These are phyloP conservation scores for Leptodirus hochenwartii DNA, from an alignment of 2,888 invertebrate genomes.

Conservation along the genomic window DNA sequence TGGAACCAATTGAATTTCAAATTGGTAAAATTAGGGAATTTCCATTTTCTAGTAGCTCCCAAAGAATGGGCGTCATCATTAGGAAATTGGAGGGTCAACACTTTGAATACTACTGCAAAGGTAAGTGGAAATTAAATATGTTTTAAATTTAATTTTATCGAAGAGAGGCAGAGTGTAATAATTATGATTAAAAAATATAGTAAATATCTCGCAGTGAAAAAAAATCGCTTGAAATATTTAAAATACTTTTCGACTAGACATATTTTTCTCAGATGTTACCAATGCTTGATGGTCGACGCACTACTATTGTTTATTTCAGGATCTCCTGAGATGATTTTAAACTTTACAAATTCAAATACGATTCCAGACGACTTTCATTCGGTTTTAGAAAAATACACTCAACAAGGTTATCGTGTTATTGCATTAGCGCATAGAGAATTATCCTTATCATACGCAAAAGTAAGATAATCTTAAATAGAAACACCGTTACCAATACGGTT, in stretches of 20 bases:
- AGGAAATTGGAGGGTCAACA: slow-evolving; percentile 40
- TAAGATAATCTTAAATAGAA: too few species aligned
- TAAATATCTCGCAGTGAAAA: too few species aligned
- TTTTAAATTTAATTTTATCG: slow-evolving; percentile 32
- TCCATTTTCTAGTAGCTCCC: slow-evolving; percentile 64
- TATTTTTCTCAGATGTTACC: too few species aligned
- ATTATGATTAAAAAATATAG: too few species aligned
- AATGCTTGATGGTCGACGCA: too few species aligned
- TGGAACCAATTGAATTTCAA: slow-evolving; percentile 43
- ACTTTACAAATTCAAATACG: slow-evolving; percentile 55
- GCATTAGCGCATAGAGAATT: slow-evolving; percentile 67
- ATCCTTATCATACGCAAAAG: slow-evolving; percentile 47
- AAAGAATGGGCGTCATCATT: slow-evolving; percentile 79
- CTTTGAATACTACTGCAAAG: slow-evolving; percentile 26
- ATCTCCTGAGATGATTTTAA: slow-evolving; percentile 79
- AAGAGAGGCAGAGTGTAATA: too few species aligned
- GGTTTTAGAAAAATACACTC: slow-evolving; percentile 68
- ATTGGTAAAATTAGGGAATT: slow-evolving; percentile 55
- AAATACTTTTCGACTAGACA: too few species aligned
- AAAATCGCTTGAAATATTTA: too few species aligned
- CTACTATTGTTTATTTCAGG: too few species aligned
- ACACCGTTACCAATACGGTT: too few species aligned
- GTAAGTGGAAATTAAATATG: too few species aligned
- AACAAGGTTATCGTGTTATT: slow-evolving; percentile 85
- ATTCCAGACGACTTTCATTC: slow-evolving; percentile 61